Conservation (phyloP, 2,113 vertebrate genomes). For the Calidris pugnax region DNA sequence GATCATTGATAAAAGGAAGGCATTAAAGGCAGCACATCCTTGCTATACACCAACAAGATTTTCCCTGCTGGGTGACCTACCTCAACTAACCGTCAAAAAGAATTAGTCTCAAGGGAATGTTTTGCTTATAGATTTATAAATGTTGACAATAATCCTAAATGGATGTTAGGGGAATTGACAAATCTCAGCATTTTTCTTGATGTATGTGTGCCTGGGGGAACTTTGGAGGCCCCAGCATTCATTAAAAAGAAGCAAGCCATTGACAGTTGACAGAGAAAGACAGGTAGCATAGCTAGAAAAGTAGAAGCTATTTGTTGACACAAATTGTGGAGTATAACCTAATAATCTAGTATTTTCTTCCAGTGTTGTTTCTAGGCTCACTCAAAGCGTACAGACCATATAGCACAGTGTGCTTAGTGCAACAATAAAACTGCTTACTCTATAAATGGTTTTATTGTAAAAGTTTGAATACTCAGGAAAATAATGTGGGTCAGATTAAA, state of each 20-base stretch:
- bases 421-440: constrained; percentile 40
- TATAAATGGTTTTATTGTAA: constrained; percentile 15
- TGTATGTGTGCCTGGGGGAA: constrained; percentile 60
- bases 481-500: constrained; percentile 39
- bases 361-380: constrained; percentile 7
- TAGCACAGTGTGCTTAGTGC: neutral
- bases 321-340: constrained; percentile 28
- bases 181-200: constrained; percentile 70
- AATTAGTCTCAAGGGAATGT: constrained; percentile 71
- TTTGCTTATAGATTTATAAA: constrained; percentile 73
- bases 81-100: constrained; percentile 65
- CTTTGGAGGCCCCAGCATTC: constrained; percentile 45
- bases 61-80: constrained; percentile 68
- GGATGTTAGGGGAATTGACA: constrained; percentile 73
- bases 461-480: constrained; percentile 29
- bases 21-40: constrained; percentile 28
- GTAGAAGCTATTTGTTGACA: constrained; percentile 46
- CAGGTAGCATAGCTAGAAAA: constrained; percentile 44
- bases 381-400: neutral
- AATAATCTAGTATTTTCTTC: constrained; percentile 50
- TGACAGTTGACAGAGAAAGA: constrained; percentile 63
- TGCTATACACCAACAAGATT: constrained; percentile 28
- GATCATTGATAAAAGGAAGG: constrained; percentile 24
- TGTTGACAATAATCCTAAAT: constrained; percentile 77
- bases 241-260: constrained; percentile 51